These are phyloP conservation scores for Hydrozoanthus tunicans DNA, from an alignment of 64 coral and sea anemone species.

Conservation along the genomic window DNA sequence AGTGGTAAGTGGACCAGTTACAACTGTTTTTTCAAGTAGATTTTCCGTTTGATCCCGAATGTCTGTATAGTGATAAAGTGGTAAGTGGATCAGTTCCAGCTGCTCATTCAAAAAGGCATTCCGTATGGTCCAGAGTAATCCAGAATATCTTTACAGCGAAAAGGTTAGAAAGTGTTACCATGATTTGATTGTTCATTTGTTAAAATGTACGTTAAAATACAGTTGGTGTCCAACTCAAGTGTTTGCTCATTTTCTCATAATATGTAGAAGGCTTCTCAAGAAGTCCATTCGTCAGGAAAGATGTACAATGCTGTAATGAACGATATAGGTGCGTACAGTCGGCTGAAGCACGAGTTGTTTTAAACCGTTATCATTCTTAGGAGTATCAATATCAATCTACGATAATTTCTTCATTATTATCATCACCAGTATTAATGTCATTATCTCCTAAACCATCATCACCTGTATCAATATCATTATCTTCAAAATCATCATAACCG, in stretches of 20 bases:
- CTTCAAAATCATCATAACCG: too few species aligned
- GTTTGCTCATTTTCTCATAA: background rate
- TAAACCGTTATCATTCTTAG: too few species aligned
- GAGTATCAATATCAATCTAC: too few species aligned
- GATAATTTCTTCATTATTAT: too few species aligned
- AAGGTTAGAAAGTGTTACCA: too few species aligned
- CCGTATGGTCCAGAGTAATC: conserved; percentile 62
- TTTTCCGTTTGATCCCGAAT: conserved; percentile 72
- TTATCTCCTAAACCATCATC: too few species aligned
- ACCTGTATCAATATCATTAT: too few species aligned
- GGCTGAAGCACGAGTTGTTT: too few species aligned
- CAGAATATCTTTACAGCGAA: background rate
- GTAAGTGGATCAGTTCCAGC: conserved; percentile 57
- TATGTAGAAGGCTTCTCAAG: conserved; percentile 74
- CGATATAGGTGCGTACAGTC: conserved; percentile 65
- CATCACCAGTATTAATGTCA: too few species aligned
- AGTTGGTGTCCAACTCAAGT: background rate
- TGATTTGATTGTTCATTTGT: background rate
- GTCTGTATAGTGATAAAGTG: conserved; percentile 79
- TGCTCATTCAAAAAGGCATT: conserved; percentile 78
- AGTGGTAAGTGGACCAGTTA: conserved; percentile 46
- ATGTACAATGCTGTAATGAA: conserved; percentile 88
- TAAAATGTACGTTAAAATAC: background rate
- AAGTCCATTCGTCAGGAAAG: conserved; percentile 80
- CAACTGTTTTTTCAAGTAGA: conserved; percentile 76